These are phyloP conservation scores for Meles meles DNA, from an alignment of 2,113 vertebrate species.

Conservation along the genomic window DNA sequence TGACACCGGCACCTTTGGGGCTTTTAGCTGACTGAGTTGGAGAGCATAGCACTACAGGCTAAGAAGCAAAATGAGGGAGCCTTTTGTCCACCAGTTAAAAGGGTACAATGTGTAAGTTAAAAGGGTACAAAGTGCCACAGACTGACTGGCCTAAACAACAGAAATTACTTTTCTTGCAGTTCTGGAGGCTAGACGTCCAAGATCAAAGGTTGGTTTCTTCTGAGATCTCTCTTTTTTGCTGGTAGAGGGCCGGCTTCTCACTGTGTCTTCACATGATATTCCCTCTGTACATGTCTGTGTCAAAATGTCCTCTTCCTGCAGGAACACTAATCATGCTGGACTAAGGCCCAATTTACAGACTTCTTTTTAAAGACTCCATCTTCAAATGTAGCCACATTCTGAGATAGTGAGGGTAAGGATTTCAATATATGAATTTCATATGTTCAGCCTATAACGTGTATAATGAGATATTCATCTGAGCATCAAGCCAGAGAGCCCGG, in stretches of 20 bases:
- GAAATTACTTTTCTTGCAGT: neutral
- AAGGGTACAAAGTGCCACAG: neutral
- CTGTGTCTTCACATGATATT: neutral
- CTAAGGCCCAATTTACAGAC: neutral
- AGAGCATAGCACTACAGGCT: neutral
- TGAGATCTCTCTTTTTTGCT: neutral
- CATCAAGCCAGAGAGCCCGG: neutral
- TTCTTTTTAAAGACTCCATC: neutral
- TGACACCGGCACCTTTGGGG: neutral
- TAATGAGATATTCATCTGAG: neutral
- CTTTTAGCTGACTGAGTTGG: neutral
- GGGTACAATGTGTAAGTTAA: neutral
- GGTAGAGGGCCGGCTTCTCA: neutral
- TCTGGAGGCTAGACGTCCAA: neutral
- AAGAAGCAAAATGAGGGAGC: neutral
- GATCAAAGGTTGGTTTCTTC: neutral
- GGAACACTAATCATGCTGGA: neutral
- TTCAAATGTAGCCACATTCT: neutral
- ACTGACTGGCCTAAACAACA: neutral
- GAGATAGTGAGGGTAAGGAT: neutral
- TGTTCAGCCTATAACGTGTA: neutral
- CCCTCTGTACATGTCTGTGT: neutral
- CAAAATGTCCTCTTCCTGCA: neutral
- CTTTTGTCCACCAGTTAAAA: neutral
- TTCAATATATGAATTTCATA: neutral